These are phyloP conservation scores for Carabus problematicus DNA, from an alignment of 2,888 invertebrate species.

Conservation along the genomic window DNA sequence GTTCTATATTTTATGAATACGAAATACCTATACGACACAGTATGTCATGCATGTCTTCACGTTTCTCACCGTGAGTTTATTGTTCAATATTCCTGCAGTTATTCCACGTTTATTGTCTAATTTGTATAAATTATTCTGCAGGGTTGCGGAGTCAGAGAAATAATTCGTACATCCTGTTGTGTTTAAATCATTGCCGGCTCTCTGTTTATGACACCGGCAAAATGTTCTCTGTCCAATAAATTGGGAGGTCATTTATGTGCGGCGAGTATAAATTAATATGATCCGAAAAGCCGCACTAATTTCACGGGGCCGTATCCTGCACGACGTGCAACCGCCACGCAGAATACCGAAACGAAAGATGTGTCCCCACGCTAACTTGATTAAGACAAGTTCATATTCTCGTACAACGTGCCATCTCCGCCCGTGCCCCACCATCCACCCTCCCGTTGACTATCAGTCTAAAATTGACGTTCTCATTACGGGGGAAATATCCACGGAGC, in stretches of 20 bases:
- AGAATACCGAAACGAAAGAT: slow-evolving; percentile 28
- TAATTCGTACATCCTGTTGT: too few relatives aligned
- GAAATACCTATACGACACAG: too few relatives aligned
- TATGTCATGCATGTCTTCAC: too few relatives aligned
- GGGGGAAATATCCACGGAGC: background rate
- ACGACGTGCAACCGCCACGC: background rate
- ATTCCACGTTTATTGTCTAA: too few relatives aligned
- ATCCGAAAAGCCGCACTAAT: slow-evolving; percentile 32
- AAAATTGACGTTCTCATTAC: slow-evolving; percentile 38
- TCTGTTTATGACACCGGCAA: slow-evolving; percentile 1
- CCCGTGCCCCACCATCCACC: too few relatives aligned
- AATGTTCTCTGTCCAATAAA: background rate
- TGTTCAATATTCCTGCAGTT: too few relatives aligned
- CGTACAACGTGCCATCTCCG: background rate
- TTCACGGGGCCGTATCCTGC: slow-evolving; percentile 30
- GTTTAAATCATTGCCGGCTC: too few relatives aligned
- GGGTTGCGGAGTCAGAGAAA: too few relatives aligned
- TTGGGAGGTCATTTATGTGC: slow-evolving; percentile 26
- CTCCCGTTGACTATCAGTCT: slow-evolving; percentile 24
- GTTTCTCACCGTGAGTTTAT: too few relatives aligned
- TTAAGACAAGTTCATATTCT: slow-evolving; percentile 24
- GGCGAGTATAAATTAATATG: slow-evolving; percentile 31
- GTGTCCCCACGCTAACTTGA: slow-evolving; percentile 12
- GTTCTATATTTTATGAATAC: too few relatives aligned
- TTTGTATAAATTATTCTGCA: too few relatives aligned